Conservation (phyloP, 92 coral and sea anemone species). For the Zoanthus sansibaricus region DNA sequence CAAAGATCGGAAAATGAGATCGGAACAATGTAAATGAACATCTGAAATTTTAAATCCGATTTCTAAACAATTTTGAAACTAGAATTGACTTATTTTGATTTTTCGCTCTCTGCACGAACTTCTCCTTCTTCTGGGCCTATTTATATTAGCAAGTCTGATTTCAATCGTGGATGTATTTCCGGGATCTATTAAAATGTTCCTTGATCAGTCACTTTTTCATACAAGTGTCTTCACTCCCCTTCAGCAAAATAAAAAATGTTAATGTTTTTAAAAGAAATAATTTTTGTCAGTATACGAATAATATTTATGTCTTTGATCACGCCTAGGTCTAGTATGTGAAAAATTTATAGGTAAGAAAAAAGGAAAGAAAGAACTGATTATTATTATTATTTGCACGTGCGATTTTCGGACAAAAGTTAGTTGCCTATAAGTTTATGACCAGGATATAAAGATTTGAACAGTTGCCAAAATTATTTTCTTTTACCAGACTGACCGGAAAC, state of each 20-base stretch:
- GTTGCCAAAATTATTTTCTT: not conserved
- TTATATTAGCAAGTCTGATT: constrained; percentile 1
- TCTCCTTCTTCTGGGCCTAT: not conserved
- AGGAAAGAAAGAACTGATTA: not conserved
- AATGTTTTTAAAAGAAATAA: not conserved
- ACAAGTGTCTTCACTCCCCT: not conserved
- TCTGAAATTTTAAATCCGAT: not conserved
- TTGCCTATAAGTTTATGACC: not conserved
- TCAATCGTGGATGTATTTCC: not conserved
- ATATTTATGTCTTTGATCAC: not conserved
- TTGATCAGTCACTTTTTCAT: not conserved
- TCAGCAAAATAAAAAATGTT: not conserved
- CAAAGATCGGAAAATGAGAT: not conserved
- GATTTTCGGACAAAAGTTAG: no score
- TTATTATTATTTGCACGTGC: not conserved
- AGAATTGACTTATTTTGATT: not conserved
- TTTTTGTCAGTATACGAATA: not conserved
- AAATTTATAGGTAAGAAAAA: not conserved
- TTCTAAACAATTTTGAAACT: not conserved
- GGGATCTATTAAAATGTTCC: not conserved
- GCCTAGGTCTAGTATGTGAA: not conserved
- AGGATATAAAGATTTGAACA: not conserved
- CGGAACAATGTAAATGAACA: not conserved
- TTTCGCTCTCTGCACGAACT: not conserved
- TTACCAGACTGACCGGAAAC: not conserved